Evolutionary conservation across 2,888 invertebrate genomes (phyloP), one percentile per base, ranked within the genome.

Genomic region (Cataglyphis rosenhaueri): DNA sequence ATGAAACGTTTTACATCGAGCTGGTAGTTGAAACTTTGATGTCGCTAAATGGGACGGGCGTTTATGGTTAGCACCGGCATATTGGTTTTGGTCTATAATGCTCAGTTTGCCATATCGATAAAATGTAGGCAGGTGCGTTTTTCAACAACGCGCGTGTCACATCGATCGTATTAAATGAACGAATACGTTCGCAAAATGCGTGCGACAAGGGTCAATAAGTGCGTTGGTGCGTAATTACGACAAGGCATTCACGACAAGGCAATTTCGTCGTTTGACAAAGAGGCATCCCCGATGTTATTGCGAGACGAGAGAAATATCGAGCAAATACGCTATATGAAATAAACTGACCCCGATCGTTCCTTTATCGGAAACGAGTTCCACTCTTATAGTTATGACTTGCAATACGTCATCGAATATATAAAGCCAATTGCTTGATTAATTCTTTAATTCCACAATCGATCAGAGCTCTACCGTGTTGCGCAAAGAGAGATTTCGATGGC

Each of bases 191-290:
- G 55, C 38, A 57, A 70, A 84, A 84, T 52, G 76, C 59, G 48
- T 25, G 25, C 25, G 25, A 88, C 86, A 82, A 81, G 74, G 84
- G 61, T 21, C 29, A 62, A 79, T 70, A 84, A 81, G 79, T 75
- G 81, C 62, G 55, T 61, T 68, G 52, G 59, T 32, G 44, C 32
- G 70, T 79, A 79, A 79, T 79, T 79, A 70, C 59, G 35, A 78
- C 78, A 78, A 78, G 10, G 41, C 57, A 76, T 78, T 78, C 57
- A 68, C 57, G 32, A 78, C 76, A 78, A 79, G 12, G 44, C 57
- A 78, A 70, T 79, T 44, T 79, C 44, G 70, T 44, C 71, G 35
- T 70, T 78, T 70, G 78, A 70, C 70, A 79, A 78, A 78, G 70
- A 59, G 44, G 32, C 12, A 59, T 44, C 18, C 10, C 10, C 59